Base-by-base conservation (phyloP, 2,888 invertebrate genomes). In the Tillus elongatus region DNA sequence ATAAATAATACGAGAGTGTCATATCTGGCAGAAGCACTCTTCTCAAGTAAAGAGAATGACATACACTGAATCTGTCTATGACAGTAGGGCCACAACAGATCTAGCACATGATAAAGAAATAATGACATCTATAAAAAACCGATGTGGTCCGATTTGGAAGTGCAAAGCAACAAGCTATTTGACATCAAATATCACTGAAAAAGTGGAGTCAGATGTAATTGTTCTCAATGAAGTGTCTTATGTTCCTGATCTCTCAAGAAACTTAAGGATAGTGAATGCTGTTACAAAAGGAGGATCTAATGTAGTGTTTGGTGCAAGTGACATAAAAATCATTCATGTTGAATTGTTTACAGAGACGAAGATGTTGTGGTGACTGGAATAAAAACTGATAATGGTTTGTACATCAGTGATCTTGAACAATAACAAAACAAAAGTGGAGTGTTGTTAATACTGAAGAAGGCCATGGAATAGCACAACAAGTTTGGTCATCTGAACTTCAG, bases 61-160 rank as follows among this genome's bases (percentile, higher is more conserved):
- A 30, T 3, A 30, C 13, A 30, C 13, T 8, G 14, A 30, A 30
- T 30, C 14, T 30, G 14, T 30, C n/a, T 30, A 14, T 30, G 30
- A 30, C 9, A 30, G 30, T 30, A 14, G 30, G n/a, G 14, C 13
- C n/a, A 14, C 30, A 13, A 14, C 13, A 13, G 13, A 30, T 30
- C 13, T 30, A 11, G 13, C 13, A 13, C 9, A 30, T 30, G 13
- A 30, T 13, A 30, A 11, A 30, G 14, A 30, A n/a, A 30, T 30
- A 9, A 30, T 30, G 13, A 30, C 30, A 4, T 13, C 9, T 14
- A 30, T 30, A 2, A 30, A n/a, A n/a, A n/a, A n/a, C n/a, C n/a
- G n/a, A n/a, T n/a, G n/a, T n/a, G n/a, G n/a, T n/a, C n/a, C n/a
- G n/a, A n/a, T n/a, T n/a, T n/a, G n/a, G n/a, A n/a, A n/a, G n/a